Evolutionary conservation across 2,113 vertebrate genomes (phyloP).

Genomic region (Caloenas nicobarica): DNA sequence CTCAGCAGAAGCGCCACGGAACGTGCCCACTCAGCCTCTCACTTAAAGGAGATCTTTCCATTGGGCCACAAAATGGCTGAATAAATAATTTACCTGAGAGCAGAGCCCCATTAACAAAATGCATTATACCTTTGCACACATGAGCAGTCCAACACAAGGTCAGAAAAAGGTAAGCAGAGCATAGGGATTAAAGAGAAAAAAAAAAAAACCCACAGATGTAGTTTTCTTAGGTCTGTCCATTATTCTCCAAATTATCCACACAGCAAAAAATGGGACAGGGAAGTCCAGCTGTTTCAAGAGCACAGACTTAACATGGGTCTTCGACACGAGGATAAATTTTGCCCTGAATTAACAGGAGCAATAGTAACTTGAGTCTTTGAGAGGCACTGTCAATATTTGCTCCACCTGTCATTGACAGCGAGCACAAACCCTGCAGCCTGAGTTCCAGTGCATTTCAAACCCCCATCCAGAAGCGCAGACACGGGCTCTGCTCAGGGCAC

Average conservation of each 20-base stretch:
- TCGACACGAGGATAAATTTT: constrained; percentile 25
- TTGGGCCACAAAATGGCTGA: neutral
- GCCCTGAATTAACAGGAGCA: constrained; percentile 55
- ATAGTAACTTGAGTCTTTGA: constrained; percentile 40
- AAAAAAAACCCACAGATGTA: neutral
- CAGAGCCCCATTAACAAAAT: neutral
- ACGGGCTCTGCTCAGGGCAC: neutral
- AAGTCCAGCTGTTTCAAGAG: neutral
- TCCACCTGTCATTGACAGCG: constrained; percentile 41
- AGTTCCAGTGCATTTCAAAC: neutral
- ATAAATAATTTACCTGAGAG: neutral
- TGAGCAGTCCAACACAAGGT: fast-evolving
- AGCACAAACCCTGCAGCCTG: neutral
- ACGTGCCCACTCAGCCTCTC: neutral
- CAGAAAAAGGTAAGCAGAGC: neutral
- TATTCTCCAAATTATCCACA: neutral
- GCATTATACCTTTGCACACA: neutral
- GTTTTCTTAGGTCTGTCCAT: neutral
- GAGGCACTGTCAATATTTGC: constrained; percentile 63
- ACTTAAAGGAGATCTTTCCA: neutral
- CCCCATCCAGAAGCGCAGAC: neutral
- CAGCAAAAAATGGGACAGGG: neutral
- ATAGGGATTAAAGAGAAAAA: neutral
- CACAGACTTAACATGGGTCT: neutral
- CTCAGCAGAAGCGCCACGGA: neutral